phyloP scores from a whole-genome alignment of 2,113 vertebrate genomes.

The Amphiprion ocellaris region DNA sequence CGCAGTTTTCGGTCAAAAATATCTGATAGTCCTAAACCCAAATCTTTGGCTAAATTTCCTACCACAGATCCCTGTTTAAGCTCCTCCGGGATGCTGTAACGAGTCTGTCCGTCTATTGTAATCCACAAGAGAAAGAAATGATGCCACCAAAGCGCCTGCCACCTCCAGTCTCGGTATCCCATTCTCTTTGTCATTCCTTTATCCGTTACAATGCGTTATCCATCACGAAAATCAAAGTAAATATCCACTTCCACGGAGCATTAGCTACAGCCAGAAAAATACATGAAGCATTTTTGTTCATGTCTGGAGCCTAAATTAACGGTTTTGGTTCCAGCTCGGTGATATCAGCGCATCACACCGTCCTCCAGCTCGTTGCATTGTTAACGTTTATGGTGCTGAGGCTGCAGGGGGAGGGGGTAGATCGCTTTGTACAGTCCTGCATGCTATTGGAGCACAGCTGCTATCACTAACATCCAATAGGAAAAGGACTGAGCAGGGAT shows the following conservation, averaged over 20 bases:
- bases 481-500: not conserved
- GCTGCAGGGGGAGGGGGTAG: constrained; percentile 40
- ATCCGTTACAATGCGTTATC: constrained; percentile 33
- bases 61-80: constrained; percentile 82
- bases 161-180: constrained; percentile 62
- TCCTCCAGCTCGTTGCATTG: constrained; percentile 37
- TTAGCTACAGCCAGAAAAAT: not conserved
- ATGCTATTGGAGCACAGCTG: constrained; percentile 80
- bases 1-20: constrained; percentile 80
- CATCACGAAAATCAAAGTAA: constrained; percentile 40
- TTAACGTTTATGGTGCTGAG: constrained; percentile 12
- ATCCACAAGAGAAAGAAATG: constrained; percentile 73
- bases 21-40: constrained; percentile 84
- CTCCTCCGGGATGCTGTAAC: constrained; percentile 82
- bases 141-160: constrained; percentile 67
- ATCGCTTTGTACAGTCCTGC: constrained; percentile 74
- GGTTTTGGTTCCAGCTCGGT: not conserved
- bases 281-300: not conserved
- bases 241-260: constrained; percentile 10
- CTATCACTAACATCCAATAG: constrained; percentile 70
- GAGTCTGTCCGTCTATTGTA: constrained; percentile 74
- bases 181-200: constrained; percentile 66
- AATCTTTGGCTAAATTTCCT: constrained; percentile 85
- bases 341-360: not conserved
- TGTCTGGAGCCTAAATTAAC: not conserved